Base-by-base conservation (phyloP, 2,113 vertebrate genomes). In the Pogonocichla stellata region DNA sequence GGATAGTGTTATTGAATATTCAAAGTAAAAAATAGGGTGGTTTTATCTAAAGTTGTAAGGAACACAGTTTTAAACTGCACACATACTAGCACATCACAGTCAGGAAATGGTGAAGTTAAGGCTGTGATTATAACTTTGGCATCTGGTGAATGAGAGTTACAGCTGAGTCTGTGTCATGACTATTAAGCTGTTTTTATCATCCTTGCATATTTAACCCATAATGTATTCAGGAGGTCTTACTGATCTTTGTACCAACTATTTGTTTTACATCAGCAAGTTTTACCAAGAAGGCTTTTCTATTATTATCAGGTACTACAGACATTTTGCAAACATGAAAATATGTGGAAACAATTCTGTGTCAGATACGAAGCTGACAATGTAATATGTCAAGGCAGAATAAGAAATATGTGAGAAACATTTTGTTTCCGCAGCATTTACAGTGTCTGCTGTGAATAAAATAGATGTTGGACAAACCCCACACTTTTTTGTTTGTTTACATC, bases 351-450 rank as follows among this genome's bases (percentile, higher is more conserved):
- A 9, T 20, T 65, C 25, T 33, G 7, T 82, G 24, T 80, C 40
- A 61, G 14, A 61, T 56, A 61, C 0, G 0, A 84, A 51, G 28
- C 12, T 1, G 5, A 51, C 22, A 54, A 3, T 26, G 36, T 54
- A 73, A 6, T 80, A 19, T 79, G 23, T 45, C 19, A 61, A 19
- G 10, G 18, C 28, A 56, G 1, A 53, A 5, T 34, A 53, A 31
- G 28, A 93, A 85, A 56, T 69, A 14, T 19, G 7, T 70, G 33
- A 79, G 73, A 57, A 92, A 43, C 8, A 54, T 71, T 40, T 91
- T 72, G 24, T 60, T 93, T 79, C 19, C 25, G 43, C 34, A 31
- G 29, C 33, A 24, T 43, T 51, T 93, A 48, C 14, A 26, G 2
- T 56, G 19, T 29, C 22, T 87, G 9, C 40, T 77, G 29, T 82